Evolutionary conservation across 2,888 invertebrate species (phyloP).

Genomic region (Malthinus flaveolus): DNA sequence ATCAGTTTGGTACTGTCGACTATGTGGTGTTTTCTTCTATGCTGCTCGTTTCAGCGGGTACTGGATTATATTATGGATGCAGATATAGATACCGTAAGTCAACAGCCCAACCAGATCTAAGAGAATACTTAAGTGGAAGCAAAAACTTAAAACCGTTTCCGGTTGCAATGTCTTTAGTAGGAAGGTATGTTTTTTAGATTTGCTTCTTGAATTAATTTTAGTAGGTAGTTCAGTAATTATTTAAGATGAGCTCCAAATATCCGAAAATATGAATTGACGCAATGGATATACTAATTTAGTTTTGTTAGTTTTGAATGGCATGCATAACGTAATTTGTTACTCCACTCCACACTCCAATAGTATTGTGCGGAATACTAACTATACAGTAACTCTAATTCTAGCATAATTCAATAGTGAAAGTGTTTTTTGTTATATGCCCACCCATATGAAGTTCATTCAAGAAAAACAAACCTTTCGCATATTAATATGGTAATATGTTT

Average conservation of each 20-base stretch:
- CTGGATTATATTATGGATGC: conserved; percentile 74
- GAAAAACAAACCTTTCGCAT: no score
- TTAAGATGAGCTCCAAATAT: background rate
- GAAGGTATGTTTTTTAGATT: conserved; percentile 61
- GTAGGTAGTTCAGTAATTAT: background rate
- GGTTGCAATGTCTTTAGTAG: conserved; percentile 83
- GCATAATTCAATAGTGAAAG: no score
- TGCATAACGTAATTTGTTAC: no score
- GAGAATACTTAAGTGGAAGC: conserved; percentile 78
- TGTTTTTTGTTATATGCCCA: no score
- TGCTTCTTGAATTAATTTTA: background rate
- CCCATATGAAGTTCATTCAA: no score
- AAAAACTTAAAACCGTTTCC: conserved; percentile 76
- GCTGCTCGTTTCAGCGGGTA: conserved; percentile 71
- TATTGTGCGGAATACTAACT: no score
- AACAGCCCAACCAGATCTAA: conserved; percentile 55
- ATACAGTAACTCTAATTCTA: no score
- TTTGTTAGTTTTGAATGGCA: no score
- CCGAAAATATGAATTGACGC: no score
- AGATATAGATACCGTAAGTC: conserved; percentile 55
- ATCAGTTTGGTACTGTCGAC: conserved; percentile 55
- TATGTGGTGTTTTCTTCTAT: conserved; percentile 74
- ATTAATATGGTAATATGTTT: conserved; percentile 19
- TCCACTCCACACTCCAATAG: no score
- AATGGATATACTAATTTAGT: no score